Conservation (phyloP, 2,888 invertebrate species). For the Allophyes oxyacanthae region DNA sequence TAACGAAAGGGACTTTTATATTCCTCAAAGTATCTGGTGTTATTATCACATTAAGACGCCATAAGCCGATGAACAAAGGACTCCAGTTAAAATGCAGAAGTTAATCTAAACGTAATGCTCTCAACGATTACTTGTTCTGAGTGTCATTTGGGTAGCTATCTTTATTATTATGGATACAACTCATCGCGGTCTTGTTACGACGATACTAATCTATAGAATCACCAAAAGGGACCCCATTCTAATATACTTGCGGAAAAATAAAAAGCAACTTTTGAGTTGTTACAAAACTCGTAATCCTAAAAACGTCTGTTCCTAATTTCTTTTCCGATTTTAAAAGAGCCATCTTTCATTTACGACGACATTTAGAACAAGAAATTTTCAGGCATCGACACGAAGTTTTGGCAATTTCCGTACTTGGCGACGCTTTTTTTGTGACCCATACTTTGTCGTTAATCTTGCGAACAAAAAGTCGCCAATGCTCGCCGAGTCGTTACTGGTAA, state of each 20-base stretch:
- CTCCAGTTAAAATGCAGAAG: slow-evolving; percentile 37
- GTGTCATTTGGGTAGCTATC: slow-evolving; percentile 46
- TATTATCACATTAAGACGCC: slow-evolving; percentile 26
- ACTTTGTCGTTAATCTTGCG: slow-evolving; percentile 87
- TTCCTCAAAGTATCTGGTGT: slow-evolving; percentile 32
- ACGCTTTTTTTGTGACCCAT: slow-evolving; percentile 84
- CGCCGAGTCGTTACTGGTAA: slow-evolving; percentile 76
- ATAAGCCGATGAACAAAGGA: slow-evolving; percentile 36
- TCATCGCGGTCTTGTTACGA: slow-evolving; percentile 40
- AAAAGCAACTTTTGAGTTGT: slow-evolving; percentile 74
- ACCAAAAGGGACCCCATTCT: slow-evolving; percentile 31
- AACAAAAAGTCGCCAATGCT: slow-evolving; percentile 83
- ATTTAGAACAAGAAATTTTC: slow-evolving; percentile 88
- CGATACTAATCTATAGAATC: slow-evolving; percentile 35
- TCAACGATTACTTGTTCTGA: slow-evolving; percentile 45
- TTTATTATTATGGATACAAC: slow-evolving; percentile 44
- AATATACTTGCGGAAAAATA: slow-evolving; percentile 60
- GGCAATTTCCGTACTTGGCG: slow-evolving; percentile 86
- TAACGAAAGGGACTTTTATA: slow-evolving; percentile 8
- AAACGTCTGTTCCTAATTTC: slow-evolving; percentile 88
- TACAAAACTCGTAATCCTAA: slow-evolving; percentile 85
- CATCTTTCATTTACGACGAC: slow-evolving; percentile 88
- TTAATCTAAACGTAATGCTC: slow-evolving; percentile 48
- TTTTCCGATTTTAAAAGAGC: slow-evolving; percentile 88
- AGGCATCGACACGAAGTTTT: slow-evolving; percentile 87